Conservation (phyloP, 2,888 invertebrate species). For the Baronia brevicornis region DNA sequence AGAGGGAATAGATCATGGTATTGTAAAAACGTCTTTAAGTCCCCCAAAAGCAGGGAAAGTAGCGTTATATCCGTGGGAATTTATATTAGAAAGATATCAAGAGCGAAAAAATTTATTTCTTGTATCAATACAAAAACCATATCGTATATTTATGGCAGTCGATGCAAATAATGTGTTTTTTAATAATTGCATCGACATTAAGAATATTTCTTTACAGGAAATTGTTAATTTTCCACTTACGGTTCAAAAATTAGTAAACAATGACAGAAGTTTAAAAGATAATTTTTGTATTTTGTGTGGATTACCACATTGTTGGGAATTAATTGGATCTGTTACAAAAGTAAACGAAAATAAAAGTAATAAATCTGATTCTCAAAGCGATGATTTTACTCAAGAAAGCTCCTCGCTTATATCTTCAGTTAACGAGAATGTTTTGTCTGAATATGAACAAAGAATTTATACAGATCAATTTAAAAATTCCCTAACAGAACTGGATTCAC, state of each 20-base stretch:
- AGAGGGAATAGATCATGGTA: slow-evolving; percentile 32
- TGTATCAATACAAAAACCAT: slow-evolving; percentile 41
- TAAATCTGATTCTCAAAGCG: slow-evolving; percentile 13
- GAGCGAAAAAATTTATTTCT: slow-evolving; percentile 53
- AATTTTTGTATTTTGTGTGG: slow-evolving; percentile 60
- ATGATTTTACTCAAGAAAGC: slow-evolving; percentile 8
- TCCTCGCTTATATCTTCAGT: not conserved
- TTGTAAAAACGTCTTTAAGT: slow-evolving; percentile 34
- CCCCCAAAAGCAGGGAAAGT: slow-evolving; percentile 45
- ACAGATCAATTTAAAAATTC: not conserved
- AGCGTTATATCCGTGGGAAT: slow-evolving; percentile 50
- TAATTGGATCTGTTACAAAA: slow-evolving; percentile 54
- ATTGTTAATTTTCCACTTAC: slow-evolving; percentile 50
- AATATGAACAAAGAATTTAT: not conserved
- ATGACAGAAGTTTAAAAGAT: slow-evolving; percentile 44
- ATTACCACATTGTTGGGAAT: slow-evolving; percentile 56
- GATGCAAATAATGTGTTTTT: slow-evolving; percentile 38
- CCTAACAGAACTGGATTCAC: not conserved
- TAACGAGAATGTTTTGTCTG: slow-evolving; percentile 6
- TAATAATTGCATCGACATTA: slow-evolving; percentile 48
- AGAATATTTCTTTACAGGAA: slow-evolving; percentile 46
- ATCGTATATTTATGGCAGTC: slow-evolving; percentile 54
- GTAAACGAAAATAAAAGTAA: slow-evolving; percentile 21
- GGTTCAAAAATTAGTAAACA: slow-evolving; percentile 52
- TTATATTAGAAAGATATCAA: slow-evolving; percentile 51